Percentiles rank a stretch among this genome's conserved stretches.
phyloP scores from a whole-genome alignment of 2,113 vertebrate species.

The Astur gentilis region DNA sequence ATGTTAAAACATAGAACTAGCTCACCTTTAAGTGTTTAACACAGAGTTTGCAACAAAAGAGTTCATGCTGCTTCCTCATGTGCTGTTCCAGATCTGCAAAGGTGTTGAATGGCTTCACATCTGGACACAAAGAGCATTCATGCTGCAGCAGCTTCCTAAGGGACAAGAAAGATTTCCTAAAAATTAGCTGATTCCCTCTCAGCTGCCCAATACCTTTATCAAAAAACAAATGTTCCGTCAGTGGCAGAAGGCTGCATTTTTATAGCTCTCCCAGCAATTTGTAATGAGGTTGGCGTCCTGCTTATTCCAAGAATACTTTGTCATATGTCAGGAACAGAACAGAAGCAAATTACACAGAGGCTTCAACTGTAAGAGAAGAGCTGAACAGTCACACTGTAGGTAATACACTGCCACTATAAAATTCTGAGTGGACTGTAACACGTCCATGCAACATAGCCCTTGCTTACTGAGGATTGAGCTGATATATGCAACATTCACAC shows the following conservation, averaged over 20 bases:
- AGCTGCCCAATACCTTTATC: accelerated
- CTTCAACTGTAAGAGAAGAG: background rate
- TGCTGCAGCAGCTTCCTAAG: conserved; percentile 87
- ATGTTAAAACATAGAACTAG: background rate
- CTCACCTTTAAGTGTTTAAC: conserved; percentile 91
- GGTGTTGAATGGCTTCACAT: conserved; percentile 83
- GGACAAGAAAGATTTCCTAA: background rate
- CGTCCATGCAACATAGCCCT: background rate
- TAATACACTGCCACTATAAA: background rate
- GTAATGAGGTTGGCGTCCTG: background rate
- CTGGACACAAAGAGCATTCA: conserved; percentile 84
- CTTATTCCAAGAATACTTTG: background rate
- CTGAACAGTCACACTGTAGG: background rate
- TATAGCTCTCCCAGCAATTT: background rate
- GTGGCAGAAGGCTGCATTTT: background rate
- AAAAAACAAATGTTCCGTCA: background rate
- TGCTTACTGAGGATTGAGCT: background rate
- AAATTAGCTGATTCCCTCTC: background rate
- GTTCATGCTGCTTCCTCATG: conserved; percentile 94
- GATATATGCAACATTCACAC: background rate
- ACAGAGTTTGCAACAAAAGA: conserved; percentile 96
- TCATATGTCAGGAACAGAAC: background rate
- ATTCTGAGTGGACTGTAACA: background rate
- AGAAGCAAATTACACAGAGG: background rate
- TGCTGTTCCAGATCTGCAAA: conserved; percentile 95